These are phyloP conservation scores for Antechinus flavipes DNA, from an alignment of 2,113 vertebrate genomes.

Conservation along the genomic window DNA sequence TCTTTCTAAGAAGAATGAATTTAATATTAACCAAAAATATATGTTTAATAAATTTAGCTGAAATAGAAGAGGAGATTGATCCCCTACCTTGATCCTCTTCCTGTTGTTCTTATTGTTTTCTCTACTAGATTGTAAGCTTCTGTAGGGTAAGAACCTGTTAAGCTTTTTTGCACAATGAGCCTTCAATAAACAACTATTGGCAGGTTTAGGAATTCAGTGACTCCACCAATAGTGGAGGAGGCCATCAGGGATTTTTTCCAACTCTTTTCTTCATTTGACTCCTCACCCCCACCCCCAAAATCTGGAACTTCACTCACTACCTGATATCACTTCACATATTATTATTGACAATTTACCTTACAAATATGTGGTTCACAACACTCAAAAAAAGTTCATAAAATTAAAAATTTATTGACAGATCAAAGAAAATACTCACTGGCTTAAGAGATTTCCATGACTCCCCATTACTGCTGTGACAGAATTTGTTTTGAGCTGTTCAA, in stretches of 20 bases:
- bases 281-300: not conserved
- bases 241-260: not conserved
- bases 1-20: not conserved
- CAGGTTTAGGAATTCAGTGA: not conserved
- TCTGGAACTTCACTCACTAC: not conserved
- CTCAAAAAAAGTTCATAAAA: not conserved
- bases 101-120: not conserved
- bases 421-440: not conserved
- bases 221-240: not conserved
- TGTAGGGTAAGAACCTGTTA: not conserved
- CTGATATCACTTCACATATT: not conserved
- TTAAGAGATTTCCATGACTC: not conserved
- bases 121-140: not conserved
- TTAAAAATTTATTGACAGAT: not conserved
- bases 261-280: not conserved
- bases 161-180: not conserved
- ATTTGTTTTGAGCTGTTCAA: not conserved
- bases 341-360: not conserved
- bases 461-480: not conserved
- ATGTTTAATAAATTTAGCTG: not conserved
- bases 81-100: accelerated
- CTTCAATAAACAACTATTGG: not conserved
- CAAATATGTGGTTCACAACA: not conserved
- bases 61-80: not conserved
- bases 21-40: not conserved